Base-by-base conservation (phyloP, 1,140 invertebrate genomes). In the Notospermus geniculatus region DNA sequence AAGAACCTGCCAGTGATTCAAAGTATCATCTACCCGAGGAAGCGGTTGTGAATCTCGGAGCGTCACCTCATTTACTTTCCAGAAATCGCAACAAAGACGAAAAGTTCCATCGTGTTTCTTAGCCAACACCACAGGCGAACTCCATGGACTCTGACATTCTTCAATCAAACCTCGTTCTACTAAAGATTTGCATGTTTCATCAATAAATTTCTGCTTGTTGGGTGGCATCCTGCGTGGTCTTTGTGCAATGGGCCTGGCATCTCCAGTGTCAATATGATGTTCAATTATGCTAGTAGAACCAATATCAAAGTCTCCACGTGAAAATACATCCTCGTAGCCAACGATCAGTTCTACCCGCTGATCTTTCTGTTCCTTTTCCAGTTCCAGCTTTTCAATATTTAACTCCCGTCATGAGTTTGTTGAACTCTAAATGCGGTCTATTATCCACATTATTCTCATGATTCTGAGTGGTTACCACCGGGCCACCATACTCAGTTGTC, bases 11-110 rank as follows among this genome's bases (percentile, higher is more conserved):
- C 0, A 86, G 61, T 2, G 54, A 55, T 17, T 74, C 59, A 0
- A 86, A 57, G 67, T 71, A 15, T 84, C 80, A 27, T 84, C 77
- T 28, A 85, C 83, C 73, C 23, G 1, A 62, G 57, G n/a, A n/a
- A n/a, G n/a, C n/a, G n/a, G n/a, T n/a, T n/a, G n/a, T n/a, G n/a
- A n/a, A n/a, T n/a, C n/a, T n/a, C n/a, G n/a, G n/a, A n/a, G n/a
- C n/a, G n/a, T n/a, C n/a, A n/a, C n/a, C n/a, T n/a, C n/a, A n/a
- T n/a, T n/a, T n/a, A n/a, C n/a, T n/a, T n/a, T n/a, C n/a, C n/a
- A n/a, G n/a, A n/a, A n/a, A n/a, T n/a, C n/a, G n/a, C n/a, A n/a
- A n/a, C n/a, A n/a, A n/a, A n/a, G n/a, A n/a, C n/a, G n/a, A n/a
- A n/a, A n/a, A 22, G 64, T 55, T 11, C 62, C 61, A 57, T 70